Evolutionary conservation across 2,797 vertebrate genomes (phyloP).

Genomic region (Myotis myotis): DNA sequence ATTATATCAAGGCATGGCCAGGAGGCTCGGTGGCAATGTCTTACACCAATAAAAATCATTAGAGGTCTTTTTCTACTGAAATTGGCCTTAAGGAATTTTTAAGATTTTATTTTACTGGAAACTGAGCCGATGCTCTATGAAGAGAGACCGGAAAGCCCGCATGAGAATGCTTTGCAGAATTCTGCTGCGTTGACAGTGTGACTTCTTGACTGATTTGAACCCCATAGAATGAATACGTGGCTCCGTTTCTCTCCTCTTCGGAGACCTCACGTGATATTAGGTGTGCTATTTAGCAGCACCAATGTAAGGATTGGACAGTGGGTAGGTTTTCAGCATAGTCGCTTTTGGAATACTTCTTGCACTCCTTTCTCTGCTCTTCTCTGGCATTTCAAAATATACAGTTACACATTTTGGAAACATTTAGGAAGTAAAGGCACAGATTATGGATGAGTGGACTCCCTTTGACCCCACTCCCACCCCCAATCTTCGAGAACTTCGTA

Average conservation of each 20-base stretch:
- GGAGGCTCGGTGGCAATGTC: conserved; percentile 66
- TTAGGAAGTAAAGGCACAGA: conserved; percentile 52
- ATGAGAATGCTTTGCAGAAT: conserved; percentile 63
- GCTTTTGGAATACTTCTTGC: background rate
- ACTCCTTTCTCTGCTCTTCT: background rate
- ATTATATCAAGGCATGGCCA: conserved; percentile 73
- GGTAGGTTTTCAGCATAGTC: background rate
- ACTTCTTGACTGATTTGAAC: conserved; percentile 64
- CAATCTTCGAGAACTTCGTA: background rate
- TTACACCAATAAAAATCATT: conserved; percentile 79
- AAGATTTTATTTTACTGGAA: conserved; percentile 84
- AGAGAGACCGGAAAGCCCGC: conserved; percentile 66
- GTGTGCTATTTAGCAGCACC: conserved; percentile 10
- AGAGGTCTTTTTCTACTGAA: conserved; percentile 81
- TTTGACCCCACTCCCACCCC: background rate
- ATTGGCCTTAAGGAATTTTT: conserved; percentile 79
- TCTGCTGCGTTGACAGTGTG: conserved; percentile 62
- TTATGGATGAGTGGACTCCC: background rate
- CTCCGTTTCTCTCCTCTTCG: conserved; percentile 64
- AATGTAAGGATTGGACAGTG: conserved; percentile 40
- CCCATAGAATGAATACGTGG: conserved; percentile 69
- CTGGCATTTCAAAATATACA: background rate
- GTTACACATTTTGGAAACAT: conserved; percentile 4
- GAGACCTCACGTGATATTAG: conserved; percentile 34
- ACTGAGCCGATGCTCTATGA: conserved; percentile 72